Base-by-base conservation (phyloP, 2,797 vertebrate species). In the Rousettus madagascariensis region DNA sequence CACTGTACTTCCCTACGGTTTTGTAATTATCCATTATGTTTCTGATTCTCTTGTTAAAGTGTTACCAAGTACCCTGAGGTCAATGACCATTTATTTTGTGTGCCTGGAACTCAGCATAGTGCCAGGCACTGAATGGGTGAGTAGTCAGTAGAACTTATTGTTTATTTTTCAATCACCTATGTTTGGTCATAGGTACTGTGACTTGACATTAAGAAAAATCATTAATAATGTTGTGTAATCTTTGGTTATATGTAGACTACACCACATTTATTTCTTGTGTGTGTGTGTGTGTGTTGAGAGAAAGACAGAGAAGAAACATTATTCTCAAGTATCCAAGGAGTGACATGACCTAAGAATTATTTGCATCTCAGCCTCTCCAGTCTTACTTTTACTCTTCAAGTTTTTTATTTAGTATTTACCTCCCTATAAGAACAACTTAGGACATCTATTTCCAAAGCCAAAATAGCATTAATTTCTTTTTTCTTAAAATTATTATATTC, bases 201-300 rank as follows among this genome's bases (percentile, higher is more conserved):
- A 20, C 28, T 87, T 38, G 46, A 87, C 38, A 79, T 66, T 86
- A 63, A 59, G 65, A 57, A 91, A 63, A 89, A 72, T 80, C 8
- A 55, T 68, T 72, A 63, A 28, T 51, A 75, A 53, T 59, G 36
- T 80, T 79, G 77, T 22, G 4, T 69, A 90, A 57, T 53, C 33
- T 91, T 46, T 87, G 30, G 19, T 87, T 68, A 90, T 85, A 80
- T 75, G 43, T 66, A 75, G 24, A 92, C n/a, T 61, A 86, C 30
- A 78, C 41, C 17, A 78, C 2, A 11, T 59, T 65, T 72, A 51
- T 92, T 55, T 94, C 38, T 63, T 75, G 12, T 46, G 43, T 49
- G 46, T 49, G 46, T 49, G 49, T 90, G 30, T 68, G 74, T 92
- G 13, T 68, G 13, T 77, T 63, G 15, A 33, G 63, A 17, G 41